Evolutionary conservation across 2,797 vertebrate species (phyloP).

Genomic region (Siniperca scherzeri): DNA sequence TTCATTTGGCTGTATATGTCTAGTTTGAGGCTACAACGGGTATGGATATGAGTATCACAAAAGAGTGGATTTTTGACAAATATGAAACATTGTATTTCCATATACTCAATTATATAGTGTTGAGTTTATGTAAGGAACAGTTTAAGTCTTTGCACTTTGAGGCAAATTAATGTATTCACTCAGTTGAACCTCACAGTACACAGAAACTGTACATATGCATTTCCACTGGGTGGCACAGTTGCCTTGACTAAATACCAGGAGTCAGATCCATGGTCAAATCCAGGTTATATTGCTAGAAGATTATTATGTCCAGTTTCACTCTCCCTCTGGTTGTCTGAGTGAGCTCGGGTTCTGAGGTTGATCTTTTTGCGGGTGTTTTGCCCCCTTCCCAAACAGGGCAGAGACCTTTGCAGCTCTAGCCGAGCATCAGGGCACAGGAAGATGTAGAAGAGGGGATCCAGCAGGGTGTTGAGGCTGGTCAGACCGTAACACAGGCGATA

Average conservation of each 20-base stretch:
- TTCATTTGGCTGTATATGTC: not conserved
- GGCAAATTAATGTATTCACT: not conserved
- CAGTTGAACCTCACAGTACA: not conserved
- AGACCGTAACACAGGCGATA: slow-evolving; percentile 86
- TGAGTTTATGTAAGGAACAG: not conserved
- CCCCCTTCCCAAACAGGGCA: slow-evolving; percentile 76
- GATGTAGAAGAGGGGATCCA: slow-evolving; percentile 89
- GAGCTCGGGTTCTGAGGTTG: slow-evolving; percentile 46
- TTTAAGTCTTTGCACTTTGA: not conserved
- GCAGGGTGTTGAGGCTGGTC: slow-evolving; percentile 87
- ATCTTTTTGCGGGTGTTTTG: slow-evolving; percentile 51
- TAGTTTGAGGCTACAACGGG: not conserved
- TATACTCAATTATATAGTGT: not conserved
- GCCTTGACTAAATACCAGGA: not conserved
- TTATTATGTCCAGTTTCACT: slow-evolving; percentile 49
- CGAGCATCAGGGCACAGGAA: slow-evolving; percentile 85
- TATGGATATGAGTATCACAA: not conserved
- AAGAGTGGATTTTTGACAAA: not conserved
- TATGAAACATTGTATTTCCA: not conserved
- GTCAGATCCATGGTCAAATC: not conserved
- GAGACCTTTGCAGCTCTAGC: slow-evolving; percentile 82
- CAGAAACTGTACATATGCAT: not conserved
- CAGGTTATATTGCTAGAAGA: slow-evolving; percentile 39
- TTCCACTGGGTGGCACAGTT: slow-evolving; percentile 64
- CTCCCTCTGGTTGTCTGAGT: slow-evolving; percentile 35